Evolutionary conservation across 2,113 vertebrate species (phyloP), one percentile per base, ranked within the genome.

Genomic region (Hydrochoerus hydrochaeris): DNA sequence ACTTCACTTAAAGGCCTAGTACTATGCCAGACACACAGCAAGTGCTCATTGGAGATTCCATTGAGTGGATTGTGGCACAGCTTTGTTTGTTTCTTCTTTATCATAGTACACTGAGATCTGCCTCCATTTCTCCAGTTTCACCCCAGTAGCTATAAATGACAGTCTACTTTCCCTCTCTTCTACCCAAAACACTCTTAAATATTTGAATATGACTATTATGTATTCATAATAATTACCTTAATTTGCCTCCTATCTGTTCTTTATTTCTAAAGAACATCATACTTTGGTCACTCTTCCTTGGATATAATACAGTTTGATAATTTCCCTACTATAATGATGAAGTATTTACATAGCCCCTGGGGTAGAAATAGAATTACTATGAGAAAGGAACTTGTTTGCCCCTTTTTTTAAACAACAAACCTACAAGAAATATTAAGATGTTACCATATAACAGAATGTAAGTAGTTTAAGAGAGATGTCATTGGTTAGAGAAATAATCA

Each of bases 401-500:
- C 88, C 2, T 63, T 83, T 89, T 57, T 57, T 94, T 88, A 44
- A 44, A 94, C 35, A 83, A 78, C 24, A 95, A 85, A 75, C 26
- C 44, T 73, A 19, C 60, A 88, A 71, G 30, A 91, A 85, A 83
- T 11, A 63, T 94, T 41, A 32, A 85, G 67, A 85, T 89, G 7
- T 7, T 10, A 75, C 20, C 13, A 9, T 85, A 44, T 84, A 49
- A 92, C 73, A 94, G 28, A 65, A 20, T 85, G 20, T 85, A 85
- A 78, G 20, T 85, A 26, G 26, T 41, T 88, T 57, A 89, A 94
- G 58, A 54, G 7, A 91, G 35, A 85, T 85, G 7, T 75, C 20
- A 84, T 84, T 93, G 73, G n/a, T 81, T 91, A 95, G 93, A 83
- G 89, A 83, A 89, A 69, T 0, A 90, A 69, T 63, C 73, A 83